A percentile compares a stretch with the other conserved stretches of the same genome.
Evolutionary conservation across 2,113 vertebrate genomes (phyloP).

Genomic region (Rhizomys pruinosus): DNA sequence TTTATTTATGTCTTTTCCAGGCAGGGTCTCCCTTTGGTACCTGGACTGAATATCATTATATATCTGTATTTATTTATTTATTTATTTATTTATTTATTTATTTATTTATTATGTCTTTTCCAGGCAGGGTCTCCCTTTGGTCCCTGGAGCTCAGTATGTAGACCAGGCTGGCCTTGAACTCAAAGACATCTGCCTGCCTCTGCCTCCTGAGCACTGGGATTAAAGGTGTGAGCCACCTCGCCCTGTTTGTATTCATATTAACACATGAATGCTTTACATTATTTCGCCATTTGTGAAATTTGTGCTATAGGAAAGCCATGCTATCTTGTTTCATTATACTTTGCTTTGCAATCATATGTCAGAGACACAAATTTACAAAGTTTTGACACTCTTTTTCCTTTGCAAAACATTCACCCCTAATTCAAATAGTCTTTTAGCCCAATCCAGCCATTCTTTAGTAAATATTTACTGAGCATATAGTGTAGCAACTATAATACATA

Average conservation of each 20-base stretch:
- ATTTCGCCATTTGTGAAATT: slow-evolving; percentile 34
- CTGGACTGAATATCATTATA: no score
- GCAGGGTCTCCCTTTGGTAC: no score
- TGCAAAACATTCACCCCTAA: background rate
- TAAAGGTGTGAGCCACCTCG: no score
- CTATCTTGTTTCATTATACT: background rate
- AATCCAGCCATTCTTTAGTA: slow-evolving; percentile 7
- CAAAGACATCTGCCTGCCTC: no score
- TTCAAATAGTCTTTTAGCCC: slow-evolving; percentile 11
- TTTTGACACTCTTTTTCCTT: slow-evolving; percentile 31
- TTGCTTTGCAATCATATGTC: background rate
- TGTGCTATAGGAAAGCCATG: slow-evolving; percentile 1
- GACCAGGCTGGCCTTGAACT: no score
- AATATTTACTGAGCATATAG: slow-evolving; percentile 35
- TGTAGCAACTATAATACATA: background rate
- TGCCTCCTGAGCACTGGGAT: no score
- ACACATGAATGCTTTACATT: slow-evolving; percentile 17
- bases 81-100: no score
- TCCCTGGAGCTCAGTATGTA: no score
- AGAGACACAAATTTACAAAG: background rate
- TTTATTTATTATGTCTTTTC: no score
- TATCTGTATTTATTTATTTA: no score
- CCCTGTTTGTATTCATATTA: slow-evolving; percentile 14
- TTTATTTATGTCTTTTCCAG: no score
- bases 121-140: no score